These are phyloP conservation scores for Cataglyphis hispanica DNA, from an alignment of 1,140 invertebrate species.

Conservation along the genomic window DNA sequence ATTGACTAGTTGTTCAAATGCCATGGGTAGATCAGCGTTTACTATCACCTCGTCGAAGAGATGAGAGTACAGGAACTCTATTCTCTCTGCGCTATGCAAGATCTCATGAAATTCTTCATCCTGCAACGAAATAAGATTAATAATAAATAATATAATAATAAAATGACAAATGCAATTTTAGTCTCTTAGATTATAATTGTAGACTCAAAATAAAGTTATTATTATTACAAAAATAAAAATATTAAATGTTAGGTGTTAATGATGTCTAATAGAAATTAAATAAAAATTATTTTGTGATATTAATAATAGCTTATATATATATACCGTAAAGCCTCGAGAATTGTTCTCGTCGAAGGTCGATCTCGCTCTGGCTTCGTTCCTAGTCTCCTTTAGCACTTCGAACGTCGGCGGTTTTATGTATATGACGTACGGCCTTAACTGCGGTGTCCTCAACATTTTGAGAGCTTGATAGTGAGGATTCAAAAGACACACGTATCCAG, in stretches of 20 bases:
- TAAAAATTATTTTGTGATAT: background rate
- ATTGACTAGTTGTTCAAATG: conserved; percentile 95
- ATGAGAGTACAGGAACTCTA: conserved; percentile 98
- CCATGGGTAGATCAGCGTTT: conserved; percentile 95
- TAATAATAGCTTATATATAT: background rate
- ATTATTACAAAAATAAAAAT: too few relatives aligned
- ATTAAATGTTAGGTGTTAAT: background rate
- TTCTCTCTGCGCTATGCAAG: conserved; percentile 94
- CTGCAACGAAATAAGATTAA: conserved; percentile 86
- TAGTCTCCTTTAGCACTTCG: conserved; percentile 93
- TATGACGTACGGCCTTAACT: conserved; percentile 97
- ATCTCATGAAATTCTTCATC: conserved; percentile 98
- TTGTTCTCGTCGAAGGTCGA: conserved; percentile 96
- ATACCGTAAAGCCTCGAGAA: conserved; percentile 95
- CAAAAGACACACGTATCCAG: conserved; percentile 96
- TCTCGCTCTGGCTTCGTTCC: conserved; percentile 92
- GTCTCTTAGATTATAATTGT: background rate
- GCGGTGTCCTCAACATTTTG: conserved; percentile 95
- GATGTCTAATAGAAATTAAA: background rate
- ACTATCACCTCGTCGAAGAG: conserved; percentile 97
- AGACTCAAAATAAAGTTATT: too few relatives aligned
- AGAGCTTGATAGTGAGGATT: conserved; percentile 98
- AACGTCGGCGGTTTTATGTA: conserved; percentile 97
- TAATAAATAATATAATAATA: background rate
- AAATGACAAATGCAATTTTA: background rate